Evolutionary conservation across 2,113 vertebrate genomes (phyloP), one percentile per base, ranked within the genome.

Genomic region (Ameiurus melas): DNA sequence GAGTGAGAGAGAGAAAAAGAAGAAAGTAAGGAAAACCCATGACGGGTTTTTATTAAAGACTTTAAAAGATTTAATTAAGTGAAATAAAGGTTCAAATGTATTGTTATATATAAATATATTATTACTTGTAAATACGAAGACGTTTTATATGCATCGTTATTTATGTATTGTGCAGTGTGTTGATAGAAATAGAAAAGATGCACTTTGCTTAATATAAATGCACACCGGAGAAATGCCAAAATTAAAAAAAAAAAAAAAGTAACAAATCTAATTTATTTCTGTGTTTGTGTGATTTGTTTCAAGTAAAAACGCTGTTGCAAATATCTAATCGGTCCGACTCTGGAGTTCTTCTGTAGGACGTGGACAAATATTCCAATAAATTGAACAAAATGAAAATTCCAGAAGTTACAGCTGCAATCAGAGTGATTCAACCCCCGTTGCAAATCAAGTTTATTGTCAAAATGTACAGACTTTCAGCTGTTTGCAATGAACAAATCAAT

Each of bases 171-270:
- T 99, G 98, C 98, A 99, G 99, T 99, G 98, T 99, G 97, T 99
- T 97, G 97, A 98, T 95, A 95, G 97, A 96, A 97, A 97, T 96
- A 98, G 95, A 94, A 95, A 97, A 99, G 96, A 99, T 99, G 98
- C 98, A 99, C 98, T 99, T 99, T 99, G 98, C 98, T 98, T 99
- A 99, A 99, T 98, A 99, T 99, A 99, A 99, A 98, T 98, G 97
- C 97, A 97, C 96, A 96, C 97, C 97, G 97, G 97, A 95, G 97
- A 97, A 98, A 98, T 97, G 97, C 97, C 97, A 97, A 99, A 98
- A 96, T 95, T 96, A 96, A 96, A 96, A 97, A 43, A 7, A 47
- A 47, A 47, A 47, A 47, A 95, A 95, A 92, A 94, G 92, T 94
- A 93, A 95, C 30, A 93, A 96, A 95, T 90, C 94, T 95, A 92